These are phyloP conservation scores for Dendrocincla fuliginosa DNA, from an alignment of 2,797 vertebrate species.

Conservation along the genomic window DNA sequence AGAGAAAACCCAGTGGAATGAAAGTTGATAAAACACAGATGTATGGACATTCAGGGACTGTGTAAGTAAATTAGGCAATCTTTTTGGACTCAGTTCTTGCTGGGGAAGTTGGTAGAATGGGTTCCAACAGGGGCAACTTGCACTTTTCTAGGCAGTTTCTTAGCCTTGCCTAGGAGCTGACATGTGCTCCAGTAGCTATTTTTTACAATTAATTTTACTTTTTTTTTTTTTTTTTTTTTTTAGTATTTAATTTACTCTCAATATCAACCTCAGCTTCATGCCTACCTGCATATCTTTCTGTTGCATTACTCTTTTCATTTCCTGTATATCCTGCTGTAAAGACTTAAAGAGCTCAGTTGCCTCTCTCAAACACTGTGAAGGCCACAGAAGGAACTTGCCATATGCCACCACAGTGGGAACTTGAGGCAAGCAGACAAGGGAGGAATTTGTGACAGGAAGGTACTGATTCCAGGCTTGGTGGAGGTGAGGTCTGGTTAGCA, in stretches of 20 bases:
- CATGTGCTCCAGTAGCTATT: not conserved
- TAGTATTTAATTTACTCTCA: not conserved
- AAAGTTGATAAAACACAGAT: not conserved
- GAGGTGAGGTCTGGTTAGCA: accelerated
- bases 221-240: not conserved
- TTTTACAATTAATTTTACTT: not conserved
- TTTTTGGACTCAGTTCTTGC: not conserved
- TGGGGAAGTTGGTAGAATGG: not conserved
- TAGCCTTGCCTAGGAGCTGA: not conserved
- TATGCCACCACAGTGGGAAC: not conserved
- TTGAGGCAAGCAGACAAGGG: not conserved
- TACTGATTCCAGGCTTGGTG: not conserved
- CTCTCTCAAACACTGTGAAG: not conserved
- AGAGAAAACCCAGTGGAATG: not conserved
- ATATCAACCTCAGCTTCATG: accelerated
- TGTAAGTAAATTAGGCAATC: not conserved
- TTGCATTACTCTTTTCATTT: not conserved
- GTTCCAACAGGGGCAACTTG: accelerated
- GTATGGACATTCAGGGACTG: not conserved
- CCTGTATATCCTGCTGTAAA: not conserved
- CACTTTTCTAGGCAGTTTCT: not conserved
- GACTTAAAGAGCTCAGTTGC: accelerated
- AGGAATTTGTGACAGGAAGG: not conserved
- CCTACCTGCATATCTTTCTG: not conserved
- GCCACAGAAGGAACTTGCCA: not conserved